Evolutionary conservation across 2,113 vertebrate genomes (phyloP), one percentile per base, ranked within the genome.

Genomic region (Vulpes lagopus): DNA sequence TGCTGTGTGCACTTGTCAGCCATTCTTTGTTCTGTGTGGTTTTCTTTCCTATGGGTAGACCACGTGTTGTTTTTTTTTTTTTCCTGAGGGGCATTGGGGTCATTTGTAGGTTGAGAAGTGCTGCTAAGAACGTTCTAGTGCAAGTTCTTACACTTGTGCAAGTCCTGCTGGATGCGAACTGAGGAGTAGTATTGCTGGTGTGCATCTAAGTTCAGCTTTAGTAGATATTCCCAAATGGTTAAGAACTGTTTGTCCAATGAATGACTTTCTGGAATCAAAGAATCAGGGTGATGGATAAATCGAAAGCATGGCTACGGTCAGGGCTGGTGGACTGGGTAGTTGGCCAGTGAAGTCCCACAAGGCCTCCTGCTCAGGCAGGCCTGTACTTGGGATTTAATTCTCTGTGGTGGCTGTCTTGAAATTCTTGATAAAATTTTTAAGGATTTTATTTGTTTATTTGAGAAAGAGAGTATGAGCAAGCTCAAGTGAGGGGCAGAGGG

Each of bases 1-100:
- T 11, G 35, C 38, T 1, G 0, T 22, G 16, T 27, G 2, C 11
- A 1, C 11, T 8, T 23, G 9, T 17, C 20, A n/a, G 55, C 15
- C 49, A 2, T 3, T 80, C 74, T 73, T 27, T 8, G 17, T 74
- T 65, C 57, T 14, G 27, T 9, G 22, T 5, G 49, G 65, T n/a
- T 76, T 81, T 35, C 90, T 4, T 0, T 51, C 17, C 6, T 11
- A 22, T 3, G 57, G n/a, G 64, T 4, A 65, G 49, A 35, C 57
- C 17, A 12, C 49, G 0, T 76, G 22, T 23, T 15, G 53, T 53
- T 51, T 67, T 27, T 23, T 15, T 60, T 53, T 9, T 51, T 25
- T 22, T 30, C 65, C 65, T 4, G 65, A 15, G 16, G 30, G 84
- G 51, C 27, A 0, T 14, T 23, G 23, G 78, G 67, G 30, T 57